Evolutionary conservation across 2,888 invertebrate genomes (phyloP).

Genomic region (Pyrocoelia pectoralis): DNA sequence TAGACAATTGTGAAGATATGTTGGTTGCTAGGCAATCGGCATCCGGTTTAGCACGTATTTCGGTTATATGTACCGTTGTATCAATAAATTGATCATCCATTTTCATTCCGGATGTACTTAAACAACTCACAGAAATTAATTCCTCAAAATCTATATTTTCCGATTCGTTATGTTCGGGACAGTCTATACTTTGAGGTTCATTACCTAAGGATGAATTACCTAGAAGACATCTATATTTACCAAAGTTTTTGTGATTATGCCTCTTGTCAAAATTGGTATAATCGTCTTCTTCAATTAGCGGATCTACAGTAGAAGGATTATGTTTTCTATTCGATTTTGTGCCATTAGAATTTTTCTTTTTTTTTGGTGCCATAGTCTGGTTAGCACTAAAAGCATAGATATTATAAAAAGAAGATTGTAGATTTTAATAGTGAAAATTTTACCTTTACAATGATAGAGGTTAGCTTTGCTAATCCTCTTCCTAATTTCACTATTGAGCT

Average conservation of each 20-base stretch:
- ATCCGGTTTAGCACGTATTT: background rate
- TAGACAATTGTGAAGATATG: conserved; percentile 16
- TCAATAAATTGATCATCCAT: conserved; percentile 1
- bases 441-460: too few relatives aligned
- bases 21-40: conserved; percentile 27
- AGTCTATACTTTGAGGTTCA: conserved; percentile 10
- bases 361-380: conserved; percentile 33
- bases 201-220: conserved; percentile 9
- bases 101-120: background rate
- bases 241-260: conserved; percentile 63
- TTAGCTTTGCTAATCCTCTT: too few relatives aligned
- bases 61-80: background rate
- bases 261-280: background rate
- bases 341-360: conserved; percentile 22
- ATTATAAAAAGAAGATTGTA: too few relatives aligned
- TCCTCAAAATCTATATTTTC: conserved; percentile 31
- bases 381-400: conserved; percentile 5
- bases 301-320: conserved; percentile 7
- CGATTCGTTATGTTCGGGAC: background rate
- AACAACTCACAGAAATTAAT: conserved; percentile 3
- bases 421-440: too few relatives aligned
- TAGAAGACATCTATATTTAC: conserved; percentile 63
- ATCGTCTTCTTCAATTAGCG: background rate
- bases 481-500: too few relatives aligned
- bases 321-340: background rate